These are phyloP conservation scores for Balanococcus diminutus DNA, from an alignment of 2,888 invertebrate genomes.

Conservation along the genomic window DNA sequence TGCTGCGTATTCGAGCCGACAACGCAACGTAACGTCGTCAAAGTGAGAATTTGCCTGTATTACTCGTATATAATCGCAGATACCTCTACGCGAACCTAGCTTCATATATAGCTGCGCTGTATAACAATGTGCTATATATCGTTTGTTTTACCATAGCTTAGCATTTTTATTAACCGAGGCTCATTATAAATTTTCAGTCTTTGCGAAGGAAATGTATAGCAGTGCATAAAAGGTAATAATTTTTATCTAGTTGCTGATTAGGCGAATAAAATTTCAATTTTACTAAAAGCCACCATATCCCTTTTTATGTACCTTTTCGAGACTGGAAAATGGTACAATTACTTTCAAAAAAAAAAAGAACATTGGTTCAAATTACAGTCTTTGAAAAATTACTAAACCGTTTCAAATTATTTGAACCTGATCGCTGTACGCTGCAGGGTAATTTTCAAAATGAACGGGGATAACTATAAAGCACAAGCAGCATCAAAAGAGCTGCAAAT, in stretches of 20 bases:
- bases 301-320: background rate
- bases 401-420: background rate
- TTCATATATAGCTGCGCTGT: background rate
- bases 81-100: background rate
- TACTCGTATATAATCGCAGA: background rate
- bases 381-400: background rate
- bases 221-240: background rate
- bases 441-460: too few relatives aligned
- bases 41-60: background rate
- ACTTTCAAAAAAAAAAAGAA: background rate
- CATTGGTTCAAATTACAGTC: background rate
- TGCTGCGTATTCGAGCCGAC: background rate
- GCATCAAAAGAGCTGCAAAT: too few relatives aligned
- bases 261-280: slow-evolving; percentile 5
- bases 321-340: background rate
- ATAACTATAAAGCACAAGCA: too few relatives aligned
- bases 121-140: background rate
- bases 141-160: background rate
- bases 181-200: background rate
- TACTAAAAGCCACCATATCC: background rate
- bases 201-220: background rate
- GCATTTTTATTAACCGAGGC: background rate
- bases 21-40: background rate
- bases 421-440: background rate
- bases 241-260: background rate